Conservation (phyloP, 2,797 vertebrate genomes). For the Manis pentadactyla region DNA sequence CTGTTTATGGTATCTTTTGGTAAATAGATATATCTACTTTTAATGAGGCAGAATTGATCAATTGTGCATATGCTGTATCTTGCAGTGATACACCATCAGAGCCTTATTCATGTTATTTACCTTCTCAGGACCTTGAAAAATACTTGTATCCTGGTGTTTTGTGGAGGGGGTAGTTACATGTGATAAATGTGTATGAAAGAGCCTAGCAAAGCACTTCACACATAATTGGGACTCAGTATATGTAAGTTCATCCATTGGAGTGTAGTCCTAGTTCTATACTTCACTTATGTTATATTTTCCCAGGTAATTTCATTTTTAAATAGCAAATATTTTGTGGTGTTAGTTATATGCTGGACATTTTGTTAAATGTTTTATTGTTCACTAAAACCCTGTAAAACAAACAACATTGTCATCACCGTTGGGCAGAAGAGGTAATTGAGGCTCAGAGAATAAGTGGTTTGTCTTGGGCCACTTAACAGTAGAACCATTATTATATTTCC, state of each 20-base stretch:
- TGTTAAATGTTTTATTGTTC: conserved; percentile 40
- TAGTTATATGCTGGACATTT: background rate
- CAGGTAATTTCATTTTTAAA: conserved; percentile 47
- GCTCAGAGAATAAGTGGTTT: background rate
- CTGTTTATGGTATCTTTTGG: background rate
- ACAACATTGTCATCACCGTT: background rate
- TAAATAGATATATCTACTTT: background rate
- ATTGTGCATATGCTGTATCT: background rate
- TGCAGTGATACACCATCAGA: background rate
- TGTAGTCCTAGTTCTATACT: background rate
- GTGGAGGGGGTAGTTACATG: background rate
- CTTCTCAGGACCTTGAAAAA: conserved; percentile 3
- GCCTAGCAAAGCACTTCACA: background rate
- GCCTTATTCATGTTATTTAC: background rate
- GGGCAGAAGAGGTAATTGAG: background rate
- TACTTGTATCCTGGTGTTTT: background rate
- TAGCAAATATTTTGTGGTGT: background rate
- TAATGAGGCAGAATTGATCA: background rate
- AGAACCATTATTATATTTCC: background rate
- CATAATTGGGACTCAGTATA: background rate
- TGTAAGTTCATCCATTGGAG: background rate
- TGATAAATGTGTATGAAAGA: background rate
- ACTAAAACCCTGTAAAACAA: background rate
- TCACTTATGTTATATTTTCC: conserved; percentile 1
- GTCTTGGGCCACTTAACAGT: background rate